These are phyloP conservation scores for Pimephales promelas DNA, from an alignment of 2,113 vertebrate species.

Conservation along the genomic window DNA sequence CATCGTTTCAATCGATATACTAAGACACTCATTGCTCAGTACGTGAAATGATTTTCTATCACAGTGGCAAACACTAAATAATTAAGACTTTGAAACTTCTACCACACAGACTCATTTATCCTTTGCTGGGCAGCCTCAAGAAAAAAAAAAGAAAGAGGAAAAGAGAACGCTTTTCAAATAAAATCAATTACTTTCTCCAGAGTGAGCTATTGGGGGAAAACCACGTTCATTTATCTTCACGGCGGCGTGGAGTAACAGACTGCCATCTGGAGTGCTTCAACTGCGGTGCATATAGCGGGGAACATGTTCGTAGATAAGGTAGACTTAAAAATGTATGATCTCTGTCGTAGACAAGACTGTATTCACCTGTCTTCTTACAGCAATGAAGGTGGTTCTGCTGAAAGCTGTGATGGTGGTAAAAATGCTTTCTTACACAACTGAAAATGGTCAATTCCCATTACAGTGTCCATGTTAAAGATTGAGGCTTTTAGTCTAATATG, in stretches of 20 bases:
- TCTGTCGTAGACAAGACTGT: not conserved
- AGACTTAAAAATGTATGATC: constrained; percentile 12
- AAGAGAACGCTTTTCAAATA: constrained; percentile 22
- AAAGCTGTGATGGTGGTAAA: not conserved
- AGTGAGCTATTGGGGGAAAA: constrained; percentile 6
- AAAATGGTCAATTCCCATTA: constrained; percentile 12
- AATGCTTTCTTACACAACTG: not conserved
- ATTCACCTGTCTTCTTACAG: constrained; percentile 1
- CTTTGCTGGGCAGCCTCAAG: not conserved
- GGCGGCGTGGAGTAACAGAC: not conserved
- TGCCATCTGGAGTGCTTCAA: constrained; percentile 26
- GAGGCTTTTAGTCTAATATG: not conserved
- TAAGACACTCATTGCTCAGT: constrained; percentile 14
- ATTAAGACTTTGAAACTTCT: constrained; percentile 25
- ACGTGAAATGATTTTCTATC: constrained; percentile 23
- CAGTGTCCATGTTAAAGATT: not conserved
- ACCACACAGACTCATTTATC: constrained; percentile 5
- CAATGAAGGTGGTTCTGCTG: not conserved
- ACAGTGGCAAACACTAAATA: not conserved
- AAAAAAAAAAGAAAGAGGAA: not conserved
- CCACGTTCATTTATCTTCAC: constrained; percentile 24
- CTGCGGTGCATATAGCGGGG: not conserved
- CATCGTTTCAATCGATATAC: not conserved
- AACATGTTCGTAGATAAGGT: not conserved
- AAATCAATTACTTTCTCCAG: constrained; percentile 27